Evolutionary conservation across 2,113 vertebrate species (phyloP).

Genomic region (Hydrolagus affinis): DNA sequence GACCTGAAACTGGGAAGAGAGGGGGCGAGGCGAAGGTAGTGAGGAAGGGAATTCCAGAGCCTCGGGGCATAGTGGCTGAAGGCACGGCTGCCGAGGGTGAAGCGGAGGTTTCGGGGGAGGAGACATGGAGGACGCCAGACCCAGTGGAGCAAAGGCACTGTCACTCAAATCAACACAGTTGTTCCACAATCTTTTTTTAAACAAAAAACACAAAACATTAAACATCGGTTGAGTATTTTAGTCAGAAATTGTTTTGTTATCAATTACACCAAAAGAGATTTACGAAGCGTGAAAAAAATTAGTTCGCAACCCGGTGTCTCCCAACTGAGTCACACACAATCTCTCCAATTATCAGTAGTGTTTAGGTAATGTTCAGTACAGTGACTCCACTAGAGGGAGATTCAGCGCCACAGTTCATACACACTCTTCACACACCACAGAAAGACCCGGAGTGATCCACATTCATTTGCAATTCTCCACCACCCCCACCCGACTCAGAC

Average conservation of each 20-base stretch:
- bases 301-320: not conserved
- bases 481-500: not conserved
- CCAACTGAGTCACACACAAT: not conserved
- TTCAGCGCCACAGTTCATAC: not conserved
- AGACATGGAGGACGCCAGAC: too few relatives aligned
- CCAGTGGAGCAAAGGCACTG: too few relatives aligned
- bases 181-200: too few relatives aligned
- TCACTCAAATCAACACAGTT: too few relatives aligned
- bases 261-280: not conserved
- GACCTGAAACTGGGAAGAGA: too few relatives aligned
- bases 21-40: too few relatives aligned
- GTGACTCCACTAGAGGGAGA: not conserved
- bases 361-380: not conserved
- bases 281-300: not conserved
- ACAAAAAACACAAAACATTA: not conserved
- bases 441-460: not conserved
- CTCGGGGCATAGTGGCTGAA: too few relatives aligned
- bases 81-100: too few relatives aligned
- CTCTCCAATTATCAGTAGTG: conserved; percentile 22
- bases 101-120: too few relatives aligned
- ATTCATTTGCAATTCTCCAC: not conserved
- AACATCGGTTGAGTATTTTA: not conserved
- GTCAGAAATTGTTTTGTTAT: not conserved
- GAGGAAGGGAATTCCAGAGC: too few relatives aligned
- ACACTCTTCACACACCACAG: too few relatives aligned